Percentiles rank a stretch among this genome's conserved stretches.
Conservation (phyloP, 1,140 invertebrate genomes). For the Drosophila sucinea region DNA sequence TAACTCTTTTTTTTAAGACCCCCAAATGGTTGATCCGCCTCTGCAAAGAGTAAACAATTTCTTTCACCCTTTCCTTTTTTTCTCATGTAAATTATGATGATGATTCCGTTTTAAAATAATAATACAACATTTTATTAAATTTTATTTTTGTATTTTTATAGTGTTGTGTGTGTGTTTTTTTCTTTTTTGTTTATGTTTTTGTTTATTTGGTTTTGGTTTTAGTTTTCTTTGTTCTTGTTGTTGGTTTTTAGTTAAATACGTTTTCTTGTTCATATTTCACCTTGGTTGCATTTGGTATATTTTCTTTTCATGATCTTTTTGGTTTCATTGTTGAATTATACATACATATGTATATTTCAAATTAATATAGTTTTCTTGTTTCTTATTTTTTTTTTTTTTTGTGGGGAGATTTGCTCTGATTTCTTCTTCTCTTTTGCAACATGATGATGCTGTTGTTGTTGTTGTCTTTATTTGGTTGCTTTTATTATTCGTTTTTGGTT, state of each 20-base stretch:
- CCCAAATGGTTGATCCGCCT: no score
- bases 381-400: conserved; percentile 12
- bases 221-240: conserved; percentile 1
- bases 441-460: conserved; percentile 2
- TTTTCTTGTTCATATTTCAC: conserved; percentile 60
- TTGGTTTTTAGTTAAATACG: conserved; percentile 46
- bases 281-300: conserved; percentile 62
- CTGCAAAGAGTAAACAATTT: no score
- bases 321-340: conserved; percentile 12
- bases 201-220: conserved; percentile 17
- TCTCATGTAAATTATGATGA: background rate
- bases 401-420: background rate
- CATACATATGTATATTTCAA: background rate
- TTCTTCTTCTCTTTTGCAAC: background rate
- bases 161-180: background rate
- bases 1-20: no score
- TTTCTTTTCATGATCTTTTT: conserved; percentile 20
- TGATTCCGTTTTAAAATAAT: background rate
- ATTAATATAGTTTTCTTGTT: no score
- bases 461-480: conserved; percentile 3
- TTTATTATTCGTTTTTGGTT: conserved; percentile 27
- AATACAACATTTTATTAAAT: background rate
- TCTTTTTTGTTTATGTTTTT: background rate
- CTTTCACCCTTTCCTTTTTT: no score
- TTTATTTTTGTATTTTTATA: conserved; percentile 13